Conservation (phyloP, 2,113 vertebrate genomes). For the Hypanus sabinus region DNA sequence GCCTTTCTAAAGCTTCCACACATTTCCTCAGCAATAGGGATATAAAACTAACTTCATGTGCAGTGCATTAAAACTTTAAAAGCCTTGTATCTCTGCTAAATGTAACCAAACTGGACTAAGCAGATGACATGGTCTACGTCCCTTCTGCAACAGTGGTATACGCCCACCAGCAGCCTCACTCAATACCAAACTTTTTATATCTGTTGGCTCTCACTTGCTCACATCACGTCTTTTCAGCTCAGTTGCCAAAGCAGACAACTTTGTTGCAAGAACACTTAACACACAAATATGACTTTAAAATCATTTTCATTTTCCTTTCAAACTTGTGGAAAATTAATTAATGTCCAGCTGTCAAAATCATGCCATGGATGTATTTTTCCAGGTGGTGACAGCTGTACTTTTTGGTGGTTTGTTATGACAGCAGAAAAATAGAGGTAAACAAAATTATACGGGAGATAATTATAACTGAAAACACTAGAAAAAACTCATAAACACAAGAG, state of each 20-base stretch:
- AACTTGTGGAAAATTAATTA: neutral
- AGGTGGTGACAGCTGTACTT: slow-evolving; percentile 2
- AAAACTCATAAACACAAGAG: too few relatives aligned
- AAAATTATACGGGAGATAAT: too few relatives aligned
- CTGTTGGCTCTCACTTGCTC: slow-evolving; percentile 1
- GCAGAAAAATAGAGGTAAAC: neutral
- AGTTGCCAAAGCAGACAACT: neutral
- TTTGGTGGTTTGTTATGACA: neutral
- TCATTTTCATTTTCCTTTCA: neutral
- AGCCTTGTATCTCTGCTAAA: neutral
- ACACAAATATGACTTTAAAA: neutral
- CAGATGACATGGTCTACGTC: neutral
- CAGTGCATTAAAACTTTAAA: neutral
- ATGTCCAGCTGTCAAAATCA: neutral
- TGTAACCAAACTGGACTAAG: neutral
- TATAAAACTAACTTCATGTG: neutral
- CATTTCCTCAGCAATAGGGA: neutral
- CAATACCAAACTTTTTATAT: neutral
- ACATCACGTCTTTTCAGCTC: neutral
- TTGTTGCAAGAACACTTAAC: slow-evolving; percentile 6
- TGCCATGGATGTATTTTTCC: neutral
- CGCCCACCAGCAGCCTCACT: neutral
- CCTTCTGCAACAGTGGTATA: neutral
- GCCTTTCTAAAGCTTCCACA: too few relatives aligned
- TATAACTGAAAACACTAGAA: too few relatives aligned